Evolutionary conservation across 2,113 vertebrate genomes (phyloP).

Genomic region (Macquaria australasica): DNA sequence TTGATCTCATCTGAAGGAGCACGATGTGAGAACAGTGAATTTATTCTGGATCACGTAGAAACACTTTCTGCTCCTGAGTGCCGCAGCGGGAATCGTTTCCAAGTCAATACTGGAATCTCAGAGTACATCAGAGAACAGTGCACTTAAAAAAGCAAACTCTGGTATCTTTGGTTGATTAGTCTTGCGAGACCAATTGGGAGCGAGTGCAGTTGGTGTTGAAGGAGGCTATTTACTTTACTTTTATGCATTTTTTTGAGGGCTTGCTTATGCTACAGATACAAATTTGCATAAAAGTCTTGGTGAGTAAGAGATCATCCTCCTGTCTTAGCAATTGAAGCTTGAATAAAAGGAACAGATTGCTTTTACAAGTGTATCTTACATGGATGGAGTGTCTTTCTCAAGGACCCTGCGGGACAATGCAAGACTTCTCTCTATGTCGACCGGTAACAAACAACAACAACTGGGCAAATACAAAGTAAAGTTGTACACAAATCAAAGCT

Average conservation of each 20-base stretch:
- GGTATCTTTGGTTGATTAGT: not conserved
- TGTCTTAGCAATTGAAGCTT: not conserved
- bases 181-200: not conserved
- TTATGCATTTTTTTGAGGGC: not conserved
- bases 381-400: too few species aligned
- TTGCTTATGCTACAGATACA: not conserved
- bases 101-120: not conserved
- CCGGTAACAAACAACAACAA: too few species aligned
- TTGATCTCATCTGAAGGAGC: not conserved
- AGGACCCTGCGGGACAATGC: too few species aligned
- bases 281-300: not conserved
- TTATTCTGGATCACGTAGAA: not conserved
- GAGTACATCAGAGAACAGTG: not conserved
- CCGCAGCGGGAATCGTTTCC: not conserved
- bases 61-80: not conserved
- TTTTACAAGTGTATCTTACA: too few species aligned
- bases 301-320: not conserved
- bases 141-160: not conserved
- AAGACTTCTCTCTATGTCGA: too few species aligned
- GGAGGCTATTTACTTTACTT: slow-evolving; percentile 12
- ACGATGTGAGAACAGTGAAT: not conserved
- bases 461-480: not conserved
- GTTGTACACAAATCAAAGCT: not conserved
- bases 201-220: not conserved
- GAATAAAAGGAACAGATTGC: not conserved